phyloP scores from a whole-genome alignment of 2,797 vertebrate genomes.

The Novumbra hubbsi region DNA sequence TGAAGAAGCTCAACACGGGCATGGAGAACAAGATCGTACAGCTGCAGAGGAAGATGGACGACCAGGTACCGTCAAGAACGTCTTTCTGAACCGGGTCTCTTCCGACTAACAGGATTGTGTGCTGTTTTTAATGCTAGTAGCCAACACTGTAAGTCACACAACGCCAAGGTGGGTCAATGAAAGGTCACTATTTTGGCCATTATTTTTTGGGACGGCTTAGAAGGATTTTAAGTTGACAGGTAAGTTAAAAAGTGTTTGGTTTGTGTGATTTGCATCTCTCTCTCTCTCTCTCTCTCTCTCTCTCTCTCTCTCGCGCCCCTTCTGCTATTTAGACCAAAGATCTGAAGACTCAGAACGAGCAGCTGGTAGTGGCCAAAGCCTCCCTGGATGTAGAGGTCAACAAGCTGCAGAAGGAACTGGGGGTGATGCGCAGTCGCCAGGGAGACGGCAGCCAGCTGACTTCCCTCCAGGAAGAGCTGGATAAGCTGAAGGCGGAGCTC shows the following conservation, averaged over 20 bases:
- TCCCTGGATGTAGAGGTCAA: conserved; percentile 73
- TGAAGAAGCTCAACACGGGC: conserved; percentile 90
- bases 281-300: not conserved
- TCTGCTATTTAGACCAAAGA: conserved; percentile 82
- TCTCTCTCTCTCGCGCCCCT: not conserved
- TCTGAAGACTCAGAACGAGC: conserved; percentile 75
- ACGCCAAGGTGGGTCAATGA: not conserved
- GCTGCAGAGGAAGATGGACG: conserved; percentile 91
- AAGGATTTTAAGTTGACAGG: not conserved
- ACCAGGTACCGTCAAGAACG: conserved; percentile 77
- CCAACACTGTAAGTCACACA: not conserved
- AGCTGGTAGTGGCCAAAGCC: conserved; percentile 63
- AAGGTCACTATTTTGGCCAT: not conserved
- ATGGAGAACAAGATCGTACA: conserved; percentile 99
- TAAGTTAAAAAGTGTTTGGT: not conserved
- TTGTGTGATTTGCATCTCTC: too few relatives aligned
- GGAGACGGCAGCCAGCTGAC: conserved; percentile 58
- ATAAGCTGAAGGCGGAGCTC: conserved; percentile 78
- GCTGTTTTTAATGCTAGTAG: not conserved
- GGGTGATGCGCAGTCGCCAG: conserved; percentile 61
- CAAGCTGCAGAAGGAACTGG: conserved; percentile 85
- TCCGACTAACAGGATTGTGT: not conserved
- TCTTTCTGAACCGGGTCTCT: not conserved
- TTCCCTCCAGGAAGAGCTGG: conserved; percentile 80
- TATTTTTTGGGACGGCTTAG: not conserved